Base-by-base conservation (phyloP, 2,113 vertebrate genomes). In the Sylvilagus bachmani region DNA sequence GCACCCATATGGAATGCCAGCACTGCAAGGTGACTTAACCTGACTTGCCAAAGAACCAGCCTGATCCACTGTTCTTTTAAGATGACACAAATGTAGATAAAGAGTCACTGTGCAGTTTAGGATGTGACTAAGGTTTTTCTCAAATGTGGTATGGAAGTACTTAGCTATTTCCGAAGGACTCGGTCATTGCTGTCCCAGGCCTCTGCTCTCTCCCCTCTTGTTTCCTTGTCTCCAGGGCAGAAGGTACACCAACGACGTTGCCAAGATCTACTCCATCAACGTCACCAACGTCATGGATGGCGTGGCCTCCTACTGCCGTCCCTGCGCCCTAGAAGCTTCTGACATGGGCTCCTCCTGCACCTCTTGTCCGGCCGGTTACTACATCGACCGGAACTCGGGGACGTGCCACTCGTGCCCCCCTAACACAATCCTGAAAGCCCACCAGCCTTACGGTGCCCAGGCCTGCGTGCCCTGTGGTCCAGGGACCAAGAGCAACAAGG, bases 201-300 rank as follows among this genome's bases (percentile, higher is more conserved):
- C 69, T 85, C 69, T 4, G 6, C 29, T 44, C 17, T 29, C 70
- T 83, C 29, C 49, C 27, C 36, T 93, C 61, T 69, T 61, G 17
- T 90, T 80, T 88, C 38, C 89, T 12, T 1, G 53, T 29, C 96
- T 97, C 58, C 97, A 99, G 99, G 98, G 99, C 79, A 99, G 98
- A 71, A 98, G 98, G 69, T 99, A 99, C 97, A 99, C 99, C 36
- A 94, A 84, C 0, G 99, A 99, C 3, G 95, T 98, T 27, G 99
- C 99, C 94, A 99, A 99, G 97, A 98, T 99, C 95, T 99, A 99
- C 97, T 99, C 99, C n/a, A 70, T 99, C 98, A 99, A 99, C 3
- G 93, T 99, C 97, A 99, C 98, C 96, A 99, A 99, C 1, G 99
- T 98, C 69, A 97, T 99, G 2, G 98, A 98, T 0, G 99, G 99